Conservation (phyloP, 2,113 vertebrate genomes). For the Pollimyrus isidori region DNA sequence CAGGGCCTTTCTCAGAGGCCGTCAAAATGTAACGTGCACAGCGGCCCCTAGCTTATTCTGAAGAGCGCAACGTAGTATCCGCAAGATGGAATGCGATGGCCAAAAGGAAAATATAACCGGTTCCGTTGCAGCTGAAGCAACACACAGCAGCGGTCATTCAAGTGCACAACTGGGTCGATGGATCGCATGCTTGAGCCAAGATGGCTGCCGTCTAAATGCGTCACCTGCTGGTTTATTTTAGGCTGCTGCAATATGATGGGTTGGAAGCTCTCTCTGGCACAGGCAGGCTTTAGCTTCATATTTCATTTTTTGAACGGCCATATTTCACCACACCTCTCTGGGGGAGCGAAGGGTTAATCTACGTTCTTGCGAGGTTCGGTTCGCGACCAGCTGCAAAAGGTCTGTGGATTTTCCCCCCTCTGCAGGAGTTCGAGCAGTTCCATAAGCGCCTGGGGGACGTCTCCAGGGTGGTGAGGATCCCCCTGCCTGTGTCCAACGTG, state of each 20-base stretch:
- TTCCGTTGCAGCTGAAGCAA: slow-evolving; percentile 34
- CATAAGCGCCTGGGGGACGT: slow-evolving; percentile 80
- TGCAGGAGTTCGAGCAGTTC: slow-evolving; percentile 92
- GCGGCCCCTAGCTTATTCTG: slow-evolving; percentile 22
- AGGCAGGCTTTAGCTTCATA: not conserved
- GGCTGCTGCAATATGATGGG: not conserved
- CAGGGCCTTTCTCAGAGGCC: not conserved
- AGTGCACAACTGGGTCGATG: not conserved
- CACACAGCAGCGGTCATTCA: slow-evolving; percentile 10
- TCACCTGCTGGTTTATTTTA: not conserved
- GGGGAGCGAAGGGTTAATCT: not conserved
- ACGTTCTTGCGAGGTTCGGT: not conserved
- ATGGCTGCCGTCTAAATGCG: not conserved
- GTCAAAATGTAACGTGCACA: not conserved
- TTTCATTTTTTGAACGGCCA: not conserved
- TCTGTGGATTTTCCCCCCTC: not conserved
- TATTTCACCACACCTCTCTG: not conserved
- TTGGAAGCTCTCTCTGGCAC: not conserved
- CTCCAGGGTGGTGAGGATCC: slow-evolving; percentile 87
- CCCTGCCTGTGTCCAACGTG: slow-evolving; percentile 89
- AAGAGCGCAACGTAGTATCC: slow-evolving; percentile 13
- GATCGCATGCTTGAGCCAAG: not conserved
- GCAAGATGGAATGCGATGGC: slow-evolving; percentile 5
- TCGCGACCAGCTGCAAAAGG: not conserved
- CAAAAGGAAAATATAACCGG: slow-evolving; percentile 16